phyloP scores from a whole-genome alignment of 2,888 invertebrate species.

The Octonoba sinensis region DNA sequence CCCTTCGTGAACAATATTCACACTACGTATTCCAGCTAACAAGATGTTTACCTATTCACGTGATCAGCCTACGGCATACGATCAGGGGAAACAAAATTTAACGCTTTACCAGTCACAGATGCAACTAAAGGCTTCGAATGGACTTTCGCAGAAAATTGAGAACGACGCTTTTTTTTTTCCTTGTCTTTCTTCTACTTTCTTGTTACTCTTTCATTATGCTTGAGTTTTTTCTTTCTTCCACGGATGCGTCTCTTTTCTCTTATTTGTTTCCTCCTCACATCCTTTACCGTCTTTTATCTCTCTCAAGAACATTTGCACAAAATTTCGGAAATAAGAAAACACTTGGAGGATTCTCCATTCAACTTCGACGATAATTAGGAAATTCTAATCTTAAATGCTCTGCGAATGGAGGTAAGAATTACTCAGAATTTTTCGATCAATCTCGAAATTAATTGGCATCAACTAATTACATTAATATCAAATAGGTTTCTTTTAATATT shows the following conservation, averaged over 20 bases:
- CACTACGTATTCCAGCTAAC: background rate
- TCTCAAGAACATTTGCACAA: too few species aligned
- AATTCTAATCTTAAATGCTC: too few species aligned
- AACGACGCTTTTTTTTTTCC: conserved; percentile 2
- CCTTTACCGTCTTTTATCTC: too few species aligned
- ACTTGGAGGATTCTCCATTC: too few species aligned
- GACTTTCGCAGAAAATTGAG: conserved; percentile 25
- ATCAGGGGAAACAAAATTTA: conserved; percentile 21
- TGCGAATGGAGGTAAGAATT: too few species aligned
- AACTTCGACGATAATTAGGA: too few species aligned
- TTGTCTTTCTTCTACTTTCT: conserved; percentile 10
- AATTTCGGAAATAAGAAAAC: too few species aligned
- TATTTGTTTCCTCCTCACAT: background rate
- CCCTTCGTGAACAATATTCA: background rate
- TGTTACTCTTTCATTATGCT: background rate
- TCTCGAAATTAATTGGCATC: too few species aligned
- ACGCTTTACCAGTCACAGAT: conserved; percentile 49
- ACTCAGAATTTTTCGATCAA: too few species aligned
- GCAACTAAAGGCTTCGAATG: conserved; percentile 31
- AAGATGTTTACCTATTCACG: conserved; percentile 2
- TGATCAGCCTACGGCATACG: background rate
- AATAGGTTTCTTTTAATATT: too few species aligned
- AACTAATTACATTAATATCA: too few species aligned
- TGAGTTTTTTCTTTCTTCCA: too few species aligned
- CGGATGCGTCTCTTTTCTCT: background rate